Base-by-base conservation (phyloP, 2,797 vertebrate genomes). In the Cossypha heuglini region DNA sequence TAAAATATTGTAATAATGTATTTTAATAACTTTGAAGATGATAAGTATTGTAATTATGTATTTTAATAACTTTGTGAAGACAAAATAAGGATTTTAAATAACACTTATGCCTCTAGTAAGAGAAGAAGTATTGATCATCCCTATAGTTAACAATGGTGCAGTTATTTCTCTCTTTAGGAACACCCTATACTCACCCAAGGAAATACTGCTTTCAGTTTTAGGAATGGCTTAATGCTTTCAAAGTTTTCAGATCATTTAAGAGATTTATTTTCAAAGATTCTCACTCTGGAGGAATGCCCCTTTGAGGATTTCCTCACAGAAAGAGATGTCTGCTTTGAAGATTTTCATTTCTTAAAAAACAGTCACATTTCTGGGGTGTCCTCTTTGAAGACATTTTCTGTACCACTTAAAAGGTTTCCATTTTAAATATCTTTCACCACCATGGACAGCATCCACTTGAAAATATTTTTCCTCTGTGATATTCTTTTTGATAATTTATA, bases 231-330 rank as follows among this genome's bases (percentile, higher is more conserved):
- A 93, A 75, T 82, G 73, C 84, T 97, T 97, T 97, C 94, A 94
- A 97, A 95, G 92, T 93, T 95, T 89, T 94, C 62, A 35, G 61
- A 90, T 67, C 83, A 91, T 86, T 94, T 96, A 94, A 97, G 76
- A 94, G 87, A 97, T 97, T 95, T 96, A 93, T 91, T 97, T 98
- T 98, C 97, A 98, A 97, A 97, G 96, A 86, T 92, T 82, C 91
- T 97, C 66, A 77, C 92, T 96, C 94, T 90, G 82, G 68, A 96
- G 96, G 87, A 96, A 97, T 93, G 67, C 63, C 88, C 79, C 90
- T 97, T 97, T 97, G 97, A 97, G 97, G 96, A 96, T 96, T 95
- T 97, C 85, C 94, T 90, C 78, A 94, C 75, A 93, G 92, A 76
- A 93, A 76, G 84, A 96, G 93, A 89, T 91, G 82, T 72, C 88